Percentiles rank a stretch among this genome's conserved stretches.
phyloP scores from a whole-genome alignment of 2,797 vertebrate genomes.

The Silurus lanzhouensis region DNA sequence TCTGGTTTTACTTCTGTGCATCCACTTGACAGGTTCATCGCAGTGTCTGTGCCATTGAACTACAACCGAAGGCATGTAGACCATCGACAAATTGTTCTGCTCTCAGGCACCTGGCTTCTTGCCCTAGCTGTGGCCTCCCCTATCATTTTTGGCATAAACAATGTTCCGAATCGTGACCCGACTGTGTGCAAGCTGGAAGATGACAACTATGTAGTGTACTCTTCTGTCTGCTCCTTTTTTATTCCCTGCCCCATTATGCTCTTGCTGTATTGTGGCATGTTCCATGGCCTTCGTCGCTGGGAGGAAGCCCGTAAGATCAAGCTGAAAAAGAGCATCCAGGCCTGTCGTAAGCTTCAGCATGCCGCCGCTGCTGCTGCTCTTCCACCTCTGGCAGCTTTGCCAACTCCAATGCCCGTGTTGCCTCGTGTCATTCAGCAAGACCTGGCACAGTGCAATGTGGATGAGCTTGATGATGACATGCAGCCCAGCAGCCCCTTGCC shows the following conservation, averaged over 20 bases:
- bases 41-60: conserved; percentile 85
- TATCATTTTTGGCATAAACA: conserved; percentile 89
- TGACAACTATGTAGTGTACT: conserved; percentile 87
- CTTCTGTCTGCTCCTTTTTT: conserved; percentile 95
- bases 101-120: conserved; percentile 90
- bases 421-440: conserved; percentile 75
- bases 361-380: conserved; percentile 36
- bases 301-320: conserved; percentile 85
- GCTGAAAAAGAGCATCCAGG: conserved; percentile 79
- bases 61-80: conserved; percentile 89
- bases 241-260: conserved; percentile 95
- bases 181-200: conserved; percentile 88
- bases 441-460: conserved; percentile 69
- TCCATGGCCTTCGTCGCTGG: conserved; percentile 87
- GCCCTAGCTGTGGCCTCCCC: conserved; percentile 91
- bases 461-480: conserved; percentile 67
- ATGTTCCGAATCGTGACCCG: conserved; percentile 81
- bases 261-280: conserved; percentile 90
- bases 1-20: not conserved
- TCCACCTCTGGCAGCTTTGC: conserved; percentile 64
- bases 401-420: conserved; percentile 70
- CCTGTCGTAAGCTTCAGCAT: conserved; percentile 74
- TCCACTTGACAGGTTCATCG: conserved; percentile 84
- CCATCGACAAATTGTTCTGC: conserved; percentile 83
- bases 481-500: conserved; percentile 69